Evolutionary conservation across 2,113 vertebrate species (phyloP).

Genomic region (Lanius ludovicianus): DNA sequence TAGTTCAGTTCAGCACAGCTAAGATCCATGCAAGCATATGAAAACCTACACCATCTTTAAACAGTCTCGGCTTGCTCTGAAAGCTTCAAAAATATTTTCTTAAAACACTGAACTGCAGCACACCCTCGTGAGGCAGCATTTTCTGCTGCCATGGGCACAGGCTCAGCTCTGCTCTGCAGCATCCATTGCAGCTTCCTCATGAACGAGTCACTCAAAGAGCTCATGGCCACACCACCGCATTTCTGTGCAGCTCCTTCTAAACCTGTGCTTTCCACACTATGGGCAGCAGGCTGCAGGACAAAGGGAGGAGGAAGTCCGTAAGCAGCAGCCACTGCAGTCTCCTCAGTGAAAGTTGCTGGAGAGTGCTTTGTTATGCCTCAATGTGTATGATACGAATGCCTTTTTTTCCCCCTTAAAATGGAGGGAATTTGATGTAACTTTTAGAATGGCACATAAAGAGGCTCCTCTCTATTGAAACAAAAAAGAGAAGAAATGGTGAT

Average conservation of each 20-base stretch:
- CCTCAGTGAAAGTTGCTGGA: background rate
- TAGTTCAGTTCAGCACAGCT: background rate
- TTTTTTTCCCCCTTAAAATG: background rate
- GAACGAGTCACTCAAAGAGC: fast-evolving
- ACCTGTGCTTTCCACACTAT: background rate
- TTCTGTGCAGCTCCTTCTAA: background rate
- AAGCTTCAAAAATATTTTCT: background rate
- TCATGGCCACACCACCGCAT: background rate
- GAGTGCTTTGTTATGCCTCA: background rate
- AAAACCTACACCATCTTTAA: background rate
- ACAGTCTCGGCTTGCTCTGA: background rate
- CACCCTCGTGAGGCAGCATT: background rate
- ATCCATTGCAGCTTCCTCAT: fast-evolving
- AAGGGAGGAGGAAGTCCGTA: background rate
- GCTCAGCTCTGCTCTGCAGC: background rate
- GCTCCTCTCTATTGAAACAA: background rate
- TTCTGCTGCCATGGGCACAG: background rate
- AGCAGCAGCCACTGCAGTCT: background rate
- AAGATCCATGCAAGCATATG: fast-evolving
- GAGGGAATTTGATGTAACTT: background rate
- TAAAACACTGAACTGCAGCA: background rate
- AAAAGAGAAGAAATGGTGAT: background rate
- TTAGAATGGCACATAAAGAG: background rate
- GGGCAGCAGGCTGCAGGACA: background rate
- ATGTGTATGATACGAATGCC: fast-evolving